Evolutionary conservation across 2,113 vertebrate species (phyloP).

Genomic region (Urocynchramus pylzowi): DNA sequence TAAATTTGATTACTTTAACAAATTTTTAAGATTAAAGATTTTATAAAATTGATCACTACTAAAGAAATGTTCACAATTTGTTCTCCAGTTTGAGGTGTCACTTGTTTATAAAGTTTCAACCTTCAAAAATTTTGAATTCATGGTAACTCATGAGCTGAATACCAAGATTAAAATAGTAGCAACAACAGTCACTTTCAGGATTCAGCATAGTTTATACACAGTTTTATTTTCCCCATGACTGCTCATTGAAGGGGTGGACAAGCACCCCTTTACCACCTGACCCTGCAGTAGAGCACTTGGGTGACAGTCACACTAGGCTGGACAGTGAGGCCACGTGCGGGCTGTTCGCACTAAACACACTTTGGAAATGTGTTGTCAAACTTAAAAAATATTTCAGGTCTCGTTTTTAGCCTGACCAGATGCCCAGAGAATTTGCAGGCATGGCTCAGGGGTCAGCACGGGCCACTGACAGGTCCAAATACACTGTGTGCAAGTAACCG

Average conservation of each 20-base stretch:
- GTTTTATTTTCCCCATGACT: background rate
- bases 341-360: background rate
- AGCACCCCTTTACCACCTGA: background rate
- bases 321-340: rapidly evolving
- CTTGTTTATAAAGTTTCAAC: background rate
- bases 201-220: background rate
- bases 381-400: background rate
- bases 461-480: rapidly evolving
- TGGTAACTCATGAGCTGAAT: background rate
- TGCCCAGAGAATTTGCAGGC: background rate
- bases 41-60: background rate
- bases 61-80: background rate
- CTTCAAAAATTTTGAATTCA: background rate
- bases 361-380: rapidly evolving
- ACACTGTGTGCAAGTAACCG: rapidly evolving
- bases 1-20: background rate
- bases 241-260: background rate
- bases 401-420: background rate
- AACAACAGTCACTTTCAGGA: background rate
- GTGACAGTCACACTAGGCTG: background rate
- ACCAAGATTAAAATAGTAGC: background rate
- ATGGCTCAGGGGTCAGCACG: background rate
- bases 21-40: background rate
- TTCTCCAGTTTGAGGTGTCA: background rate
- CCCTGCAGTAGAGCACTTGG: rapidly evolving